Percentiles rank a stretch among this genome's conserved stretches.
phyloP scores from a whole-genome alignment of 1,140 invertebrate species.

The Agrypnia vestita region DNA sequence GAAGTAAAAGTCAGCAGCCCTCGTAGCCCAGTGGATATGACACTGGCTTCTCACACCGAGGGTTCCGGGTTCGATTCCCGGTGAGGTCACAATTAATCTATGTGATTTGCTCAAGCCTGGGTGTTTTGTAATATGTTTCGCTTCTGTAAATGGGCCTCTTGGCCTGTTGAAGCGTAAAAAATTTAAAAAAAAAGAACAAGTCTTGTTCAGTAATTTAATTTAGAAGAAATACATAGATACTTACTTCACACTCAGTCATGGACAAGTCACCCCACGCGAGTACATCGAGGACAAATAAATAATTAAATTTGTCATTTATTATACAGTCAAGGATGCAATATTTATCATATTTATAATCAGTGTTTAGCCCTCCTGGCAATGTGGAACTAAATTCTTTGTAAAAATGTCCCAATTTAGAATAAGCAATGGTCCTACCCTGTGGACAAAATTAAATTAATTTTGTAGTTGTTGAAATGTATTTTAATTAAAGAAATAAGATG shows the following conservation, averaged over 20 bases:
- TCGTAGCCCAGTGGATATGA: too few species aligned
- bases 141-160: too few species aligned
- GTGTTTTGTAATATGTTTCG: too few species aligned
- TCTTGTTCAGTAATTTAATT: too few species aligned
- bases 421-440: constrained; percentile 83
- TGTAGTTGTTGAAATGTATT: not conserved
- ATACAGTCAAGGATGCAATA: constrained; percentile 86
- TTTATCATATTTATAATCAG: constrained; percentile 63
- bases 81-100: too few species aligned
- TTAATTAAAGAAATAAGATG: too few species aligned
- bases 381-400: constrained; percentile 76
- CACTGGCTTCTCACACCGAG: too few species aligned
- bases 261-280: constrained; percentile 87
- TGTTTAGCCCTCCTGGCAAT: constrained; percentile 83
- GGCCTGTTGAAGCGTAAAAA: too few species aligned
- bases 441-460: constrained; percentile 60
- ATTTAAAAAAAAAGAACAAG: too few species aligned
- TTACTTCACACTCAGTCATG: constrained; percentile 86
- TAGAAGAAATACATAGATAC: constrained; percentile 45
- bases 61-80: too few species aligned
- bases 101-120: too few species aligned
- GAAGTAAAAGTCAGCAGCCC: too few species aligned
- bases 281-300: constrained; percentile 86
- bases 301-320: constrained; percentile 76
- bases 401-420: constrained; percentile 79